These are phyloP conservation scores for Trichogramma evanescens DNA, from an alignment of 2,888 invertebrate genomes.

Conservation along the genomic window DNA sequence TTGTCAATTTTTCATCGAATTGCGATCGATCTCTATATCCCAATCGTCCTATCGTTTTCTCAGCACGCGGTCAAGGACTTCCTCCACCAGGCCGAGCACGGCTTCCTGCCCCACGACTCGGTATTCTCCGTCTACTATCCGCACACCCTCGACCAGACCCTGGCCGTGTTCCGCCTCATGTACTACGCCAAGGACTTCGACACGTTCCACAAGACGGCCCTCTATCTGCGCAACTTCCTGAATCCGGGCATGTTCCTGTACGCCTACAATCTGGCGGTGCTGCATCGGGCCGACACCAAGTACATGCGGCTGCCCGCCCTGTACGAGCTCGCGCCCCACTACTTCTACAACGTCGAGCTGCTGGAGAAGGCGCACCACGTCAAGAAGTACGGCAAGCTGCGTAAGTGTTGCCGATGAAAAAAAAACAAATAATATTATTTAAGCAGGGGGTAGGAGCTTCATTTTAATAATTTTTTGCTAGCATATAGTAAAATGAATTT, in stretches of 20 bases:
- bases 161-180: conserved; percentile 40
- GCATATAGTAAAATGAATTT: not conserved
- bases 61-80: conserved; percentile 42
- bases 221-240: conserved; percentile 43
- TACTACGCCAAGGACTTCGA: conserved; percentile 44
- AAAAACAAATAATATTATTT: not conserved
- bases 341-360: conserved; percentile 57
- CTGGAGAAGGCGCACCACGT: conserved; percentile 48
- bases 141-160: conserved; percentile 34
- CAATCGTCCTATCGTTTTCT: conserved; percentile 4
- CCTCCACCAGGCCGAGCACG: conserved; percentile 38
- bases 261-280: conserved; percentile 56
- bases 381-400: conserved; percentile 41
- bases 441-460: not conserved
- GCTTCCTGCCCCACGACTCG: conserved; percentile 49
- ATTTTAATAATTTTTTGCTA: not conserved
- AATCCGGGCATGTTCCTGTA: conserved; percentile 54
- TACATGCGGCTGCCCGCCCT: conserved; percentile 59
- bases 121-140: conserved; percentile 48
- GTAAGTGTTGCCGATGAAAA: conserved; percentile 21
- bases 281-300: conserved; percentile 55
- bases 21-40: not conserved
- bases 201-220: conserved; percentile 44
- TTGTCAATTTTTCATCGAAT: not conserved
- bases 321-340: conserved; percentile 63